Evolutionary conservation across 2,888 invertebrate genomes (phyloP).

Genomic region (Sthenelais limicola): DNA sequence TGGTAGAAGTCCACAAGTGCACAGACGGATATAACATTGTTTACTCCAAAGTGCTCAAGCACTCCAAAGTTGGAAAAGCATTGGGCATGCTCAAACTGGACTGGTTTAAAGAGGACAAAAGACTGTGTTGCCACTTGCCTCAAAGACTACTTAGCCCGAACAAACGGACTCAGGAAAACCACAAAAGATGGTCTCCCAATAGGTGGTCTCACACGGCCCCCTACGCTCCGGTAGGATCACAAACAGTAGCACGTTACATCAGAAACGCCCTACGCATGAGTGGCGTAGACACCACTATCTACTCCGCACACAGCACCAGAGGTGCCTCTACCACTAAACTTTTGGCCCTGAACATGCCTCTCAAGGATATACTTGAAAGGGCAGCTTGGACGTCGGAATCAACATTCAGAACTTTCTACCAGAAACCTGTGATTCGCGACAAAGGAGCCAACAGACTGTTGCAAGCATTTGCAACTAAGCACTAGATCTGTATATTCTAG

Average conservation of each 20-base stretch:
- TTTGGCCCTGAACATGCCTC: too few species aligned
- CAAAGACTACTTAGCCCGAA: background rate
- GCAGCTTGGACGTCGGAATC: too few species aligned
- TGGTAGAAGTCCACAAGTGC: background rate
- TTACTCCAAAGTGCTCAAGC: too few species aligned
- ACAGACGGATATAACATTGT: too few species aligned
- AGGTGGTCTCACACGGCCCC: background rate
- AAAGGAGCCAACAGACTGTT: too few species aligned
- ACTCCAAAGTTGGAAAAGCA: background rate
- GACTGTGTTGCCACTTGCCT: background rate
- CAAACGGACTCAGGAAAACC: too few species aligned
- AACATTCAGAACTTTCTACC: too few species aligned
- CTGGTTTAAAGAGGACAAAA: background rate
- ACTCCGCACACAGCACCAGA: background rate
- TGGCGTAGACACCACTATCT: background rate
- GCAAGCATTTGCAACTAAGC: too few species aligned
- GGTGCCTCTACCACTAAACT: too few species aligned
- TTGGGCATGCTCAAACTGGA: background rate
- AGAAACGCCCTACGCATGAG: background rate
- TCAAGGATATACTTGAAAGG: too few species aligned
- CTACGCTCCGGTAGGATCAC: background rate
- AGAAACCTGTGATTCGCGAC: too few species aligned
- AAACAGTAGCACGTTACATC: background rate
- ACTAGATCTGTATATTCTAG: too few species aligned
- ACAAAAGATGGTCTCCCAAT: background rate